Evolutionary conservation across 2,797 vertebrate genomes (phyloP).

Genomic region (Delichon dasypus): DNA sequence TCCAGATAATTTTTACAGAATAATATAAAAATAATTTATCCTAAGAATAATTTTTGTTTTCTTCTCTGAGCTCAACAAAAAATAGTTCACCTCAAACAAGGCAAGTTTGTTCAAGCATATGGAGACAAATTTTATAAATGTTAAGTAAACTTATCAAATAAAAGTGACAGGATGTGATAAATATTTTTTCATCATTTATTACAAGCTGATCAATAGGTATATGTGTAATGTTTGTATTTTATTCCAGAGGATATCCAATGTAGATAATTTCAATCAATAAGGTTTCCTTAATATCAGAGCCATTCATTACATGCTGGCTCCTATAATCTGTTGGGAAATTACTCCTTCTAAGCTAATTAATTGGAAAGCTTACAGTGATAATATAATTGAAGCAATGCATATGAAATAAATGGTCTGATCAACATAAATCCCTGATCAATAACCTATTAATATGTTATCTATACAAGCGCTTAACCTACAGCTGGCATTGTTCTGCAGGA

Average conservation of each 20-base stretch:
- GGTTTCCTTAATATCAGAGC: neutral
- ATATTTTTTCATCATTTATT: neutral
- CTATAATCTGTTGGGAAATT: neutral
- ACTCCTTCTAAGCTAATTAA: neutral
- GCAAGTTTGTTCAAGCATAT: neutral
- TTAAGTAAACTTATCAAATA: neutral
- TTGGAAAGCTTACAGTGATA: neutral
- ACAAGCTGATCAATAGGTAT: neutral
- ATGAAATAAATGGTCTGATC: neutral
- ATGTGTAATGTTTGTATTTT: neutral
- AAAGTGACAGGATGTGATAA: neutral
- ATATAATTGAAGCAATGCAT: neutral
- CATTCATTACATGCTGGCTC: neutral
- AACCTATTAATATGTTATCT: neutral
- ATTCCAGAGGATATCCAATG: neutral
- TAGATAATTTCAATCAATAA: neutral
- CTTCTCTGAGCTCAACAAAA: neutral
- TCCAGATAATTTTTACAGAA: neutral
- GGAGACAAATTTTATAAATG: neutral
- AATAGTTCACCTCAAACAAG: neutral
- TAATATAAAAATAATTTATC: neutral
- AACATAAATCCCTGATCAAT: neutral
- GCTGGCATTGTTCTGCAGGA: neutral
- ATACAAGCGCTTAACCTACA: neutral
- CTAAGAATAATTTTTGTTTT: neutral